These are phyloP conservation scores for Hylaeus anthracinus DNA, from an alignment of 1,140 invertebrate species.

Conservation along the genomic window DNA sequence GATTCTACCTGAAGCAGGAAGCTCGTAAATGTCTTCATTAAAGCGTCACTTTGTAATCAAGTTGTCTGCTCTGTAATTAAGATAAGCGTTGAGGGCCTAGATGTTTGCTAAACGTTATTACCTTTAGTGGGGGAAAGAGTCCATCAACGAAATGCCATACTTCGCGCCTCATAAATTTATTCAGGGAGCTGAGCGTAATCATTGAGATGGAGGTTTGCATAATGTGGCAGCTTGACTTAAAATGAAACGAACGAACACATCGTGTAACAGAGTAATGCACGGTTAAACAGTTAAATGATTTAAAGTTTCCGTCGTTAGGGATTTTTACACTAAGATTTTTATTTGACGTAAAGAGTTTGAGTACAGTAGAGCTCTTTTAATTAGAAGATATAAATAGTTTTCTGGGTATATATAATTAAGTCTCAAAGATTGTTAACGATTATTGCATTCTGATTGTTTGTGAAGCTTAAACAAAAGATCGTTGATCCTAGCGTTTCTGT, in stretches of 20 bases:
- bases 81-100: constrained; percentile 36
- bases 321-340: no score
- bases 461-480: no score
- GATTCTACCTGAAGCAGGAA: constrained; percentile 29
- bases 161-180: constrained; percentile 46
- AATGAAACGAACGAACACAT: constrained; percentile 10
- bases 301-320: background rate
- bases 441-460: no score
- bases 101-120: constrained; percentile 60
- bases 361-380: no score
- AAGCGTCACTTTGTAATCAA: constrained; percentile 59
- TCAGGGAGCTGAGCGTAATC: constrained; percentile 30
- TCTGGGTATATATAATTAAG: no score
- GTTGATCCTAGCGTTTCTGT: no score
- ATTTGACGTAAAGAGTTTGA: no score
- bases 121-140: constrained; percentile 32
- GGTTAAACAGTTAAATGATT: background rate
- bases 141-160: constrained; percentile 41
- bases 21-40: constrained; percentile 54
- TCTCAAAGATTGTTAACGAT: no score
- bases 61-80: constrained; percentile 59
- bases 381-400: no score
- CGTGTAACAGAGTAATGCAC: background rate
- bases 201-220: constrained; percentile 42
- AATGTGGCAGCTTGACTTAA: constrained; percentile 22